Conservation (phyloP, 2,113 vertebrate species). For the Cervus canadensis region DNA sequence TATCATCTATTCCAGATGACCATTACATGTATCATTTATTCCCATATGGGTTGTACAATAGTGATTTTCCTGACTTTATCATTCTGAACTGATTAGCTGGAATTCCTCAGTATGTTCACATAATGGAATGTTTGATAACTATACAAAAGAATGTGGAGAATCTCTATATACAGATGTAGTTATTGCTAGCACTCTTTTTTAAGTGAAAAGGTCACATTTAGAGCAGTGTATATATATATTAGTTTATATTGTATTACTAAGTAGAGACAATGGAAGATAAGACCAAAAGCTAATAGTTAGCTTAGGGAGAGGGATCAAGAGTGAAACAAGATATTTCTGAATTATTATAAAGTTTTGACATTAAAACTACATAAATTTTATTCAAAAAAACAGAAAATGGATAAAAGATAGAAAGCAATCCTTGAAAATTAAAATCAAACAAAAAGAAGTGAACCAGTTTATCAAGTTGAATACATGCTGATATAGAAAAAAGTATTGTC, state of each 20-base stretch:
- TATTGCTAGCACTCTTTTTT: background rate
- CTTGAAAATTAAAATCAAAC: background rate
- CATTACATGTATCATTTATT: background rate
- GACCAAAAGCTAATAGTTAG: background rate
- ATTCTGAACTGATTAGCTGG: background rate
- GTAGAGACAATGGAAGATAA: background rate
- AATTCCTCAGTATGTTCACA: background rate
- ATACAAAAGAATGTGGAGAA: background rate
- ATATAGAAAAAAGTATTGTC: background rate
- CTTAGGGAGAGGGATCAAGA: background rate
- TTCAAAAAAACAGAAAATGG: background rate
- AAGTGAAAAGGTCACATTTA: background rate
- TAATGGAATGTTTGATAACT: background rate
- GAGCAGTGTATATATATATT: background rate
- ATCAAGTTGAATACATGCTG: background rate
- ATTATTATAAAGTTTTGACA: background rate
- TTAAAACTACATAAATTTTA: background rate
- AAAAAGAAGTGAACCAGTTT: background rate
- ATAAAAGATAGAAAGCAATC: background rate
- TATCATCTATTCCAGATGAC: background rate
- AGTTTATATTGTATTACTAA: background rate
- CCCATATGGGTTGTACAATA: background rate
- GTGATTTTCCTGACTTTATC: background rate
- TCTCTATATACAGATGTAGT: background rate
- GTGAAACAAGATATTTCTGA: background rate